Base-by-base conservation (phyloP, 2,113 vertebrate genomes). In the Datnioides undecimradiatus region DNA sequence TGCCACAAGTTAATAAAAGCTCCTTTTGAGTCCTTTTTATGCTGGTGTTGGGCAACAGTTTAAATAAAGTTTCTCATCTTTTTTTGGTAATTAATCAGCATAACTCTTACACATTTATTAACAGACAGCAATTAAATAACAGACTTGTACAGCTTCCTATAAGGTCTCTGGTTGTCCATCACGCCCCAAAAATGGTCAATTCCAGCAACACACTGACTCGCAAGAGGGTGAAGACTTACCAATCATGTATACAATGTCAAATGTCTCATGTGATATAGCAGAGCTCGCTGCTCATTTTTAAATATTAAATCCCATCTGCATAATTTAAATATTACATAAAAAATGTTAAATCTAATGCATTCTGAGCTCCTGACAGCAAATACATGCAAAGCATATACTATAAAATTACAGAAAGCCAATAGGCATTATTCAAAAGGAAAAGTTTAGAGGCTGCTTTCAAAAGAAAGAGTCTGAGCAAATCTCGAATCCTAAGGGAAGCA, bases 401-500 rank as follows among this genome's bases (percentile, higher is more conserved):
- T 38, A 1, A 13, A 33, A 33, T 62, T 23, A 60, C 21, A 77
- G 1, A 31, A 33, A 60, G 23, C 11, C 2, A 5, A 34, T 27
- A 21, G 19, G 12, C 45, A 45, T 57, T 46, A 34, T 27, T 27
- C 31, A 27, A 43, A 41, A 38, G 29, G 8, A 78, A 38, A 59
- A 6, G 13, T 16, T 66, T 27, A 29, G n/a, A 36, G 5, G 40
- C 40, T 46, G 8, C 27, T 75, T 65, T 31, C 14, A 52, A 45
- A 63, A 41, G 34, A 19, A 64, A 55, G 2, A 65, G 29, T 43
- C 59, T 64, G 48, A 54, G 27, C 48, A 55, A 21, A 55, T 54
- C 8, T 64, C 13, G 17, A 33, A 52, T 43, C 72, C 46, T 54
- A 5, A 34, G 36, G 27, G 60, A 25, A 21, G 9, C 11, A 45